Evolutionary conservation across 2,888 invertebrate genomes (phyloP), one percentile per base, ranked within the genome.

Genomic region (Hipparchia sbordonii): DNA sequence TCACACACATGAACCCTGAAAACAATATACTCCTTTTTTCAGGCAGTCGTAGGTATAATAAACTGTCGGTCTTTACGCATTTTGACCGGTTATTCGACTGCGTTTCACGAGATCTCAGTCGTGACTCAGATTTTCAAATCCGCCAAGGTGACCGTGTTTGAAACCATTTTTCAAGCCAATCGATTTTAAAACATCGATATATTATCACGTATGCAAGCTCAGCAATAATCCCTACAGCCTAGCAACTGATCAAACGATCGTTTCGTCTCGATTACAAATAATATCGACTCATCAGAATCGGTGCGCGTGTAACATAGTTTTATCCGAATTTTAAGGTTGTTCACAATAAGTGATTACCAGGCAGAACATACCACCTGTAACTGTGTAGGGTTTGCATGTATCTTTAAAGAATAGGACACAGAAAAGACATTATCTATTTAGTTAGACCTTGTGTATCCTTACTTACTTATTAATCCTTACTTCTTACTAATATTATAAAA

Each of bases 261-360:
- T 6, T 6, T 63, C 48, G 23, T 48, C 52, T 65, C 52, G 10
- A 52, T 65, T 52, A 33, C 51, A 65, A 33, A 52, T 52, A 65
- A 6, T 33, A 65, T 23, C 23, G 65, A 33, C 2, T 52, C 51
- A 65, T 51, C 65, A 65, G 12, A 8, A 12, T 1, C 2, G 33
- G 1, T 6, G 33, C 65, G 51, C 65, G 65, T 65, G 65, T 65
- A 65, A 65, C 65, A 52, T 39, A 52, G 65, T 51, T 63, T 65
- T 33, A 65, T 52, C 52, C 52, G 33, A 6, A 23, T 51, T 65
- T 52, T 23, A 23, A 65, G 63, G 48, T 23, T 48, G 51, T 52
- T 51, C 52, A 12, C 7, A 12, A 1, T 52, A 52, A 9, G 6
- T 65, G 52, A 51, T 52, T 10, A 51, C 7, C 7, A 5, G 52